Base-by-base conservation (phyloP, 2,888 invertebrate genomes). In the Orthosia gothica region DNA sequence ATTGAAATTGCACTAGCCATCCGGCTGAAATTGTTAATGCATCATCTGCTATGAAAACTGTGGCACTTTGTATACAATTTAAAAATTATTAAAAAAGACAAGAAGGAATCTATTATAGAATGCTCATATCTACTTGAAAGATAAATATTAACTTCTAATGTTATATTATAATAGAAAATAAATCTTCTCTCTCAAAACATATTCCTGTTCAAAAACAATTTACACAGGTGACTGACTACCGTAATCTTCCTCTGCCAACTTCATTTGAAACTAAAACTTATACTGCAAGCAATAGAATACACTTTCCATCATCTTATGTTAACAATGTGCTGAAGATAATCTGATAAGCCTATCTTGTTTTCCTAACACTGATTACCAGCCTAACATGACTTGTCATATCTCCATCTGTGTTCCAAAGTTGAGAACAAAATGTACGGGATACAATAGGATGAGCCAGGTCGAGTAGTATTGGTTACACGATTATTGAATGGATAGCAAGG, bases 331-430 rank as follows among this genome's bases (percentile, higher is more conserved):
- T 70, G 26, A 12, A 72, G 79, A 82, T 87, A 82, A 88, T 87
- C 86, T 71, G 87, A 88, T 88, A 87, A 78, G 72, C 72, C 70
- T 81, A 82, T 87, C 89, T 79, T 71, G 63, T 77, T 79, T 70
- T 81, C 61, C 57, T 20, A 69, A 88, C 32, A 73, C 63, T 63
- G 66, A 76, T 62, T 32, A 70, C 87, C 76, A 78, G 13, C 57
- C 11, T 58, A 65, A 23, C 16, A 32, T n/a, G 73, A 74, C 5
- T 81, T 79, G 15, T 20, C 63, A 16, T 47, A 2, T 9, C 52
- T 50, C 57, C 3, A 49, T 61, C 7, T 23, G 3, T 2, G 2
- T 58, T 32, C 0, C 11, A 50, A 61, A 9, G 13, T 32, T 9
- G 18, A 5, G 54, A 69, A 59, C 12, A 47, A 45, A 52, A 58